phyloP scores from a whole-genome alignment of 2,888 invertebrate genomes.

The Cataglyphis rosenhaueri region DNA sequence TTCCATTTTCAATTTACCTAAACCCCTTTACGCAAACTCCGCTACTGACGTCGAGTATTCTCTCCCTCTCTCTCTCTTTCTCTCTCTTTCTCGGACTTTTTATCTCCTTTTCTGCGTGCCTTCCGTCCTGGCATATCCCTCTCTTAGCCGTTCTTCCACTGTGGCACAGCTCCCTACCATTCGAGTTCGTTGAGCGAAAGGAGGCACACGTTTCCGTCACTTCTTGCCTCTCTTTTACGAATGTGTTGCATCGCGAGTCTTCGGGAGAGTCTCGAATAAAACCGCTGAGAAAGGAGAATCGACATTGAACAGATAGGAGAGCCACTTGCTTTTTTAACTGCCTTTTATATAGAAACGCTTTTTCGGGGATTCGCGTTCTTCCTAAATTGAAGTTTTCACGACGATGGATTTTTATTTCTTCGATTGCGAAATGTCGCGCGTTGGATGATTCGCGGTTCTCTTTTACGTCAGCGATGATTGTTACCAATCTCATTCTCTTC shows the following conservation, averaged over 20 bases:
- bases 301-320: slow-evolving; percentile 19
- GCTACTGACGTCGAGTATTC: slow-evolving; percentile 69
- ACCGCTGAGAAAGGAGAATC: not conserved
- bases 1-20: slow-evolving; percentile 82
- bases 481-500: slow-evolving; percentile 10
- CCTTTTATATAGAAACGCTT: slow-evolving; percentile 56
- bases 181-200: slow-evolving; percentile 40
- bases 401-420: slow-evolving; percentile 26
- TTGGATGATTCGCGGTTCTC: slow-evolving; percentile 68
- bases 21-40: slow-evolving; percentile 77
- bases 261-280: slow-evolving; percentile 28
- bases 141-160: slow-evolving; percentile 46
- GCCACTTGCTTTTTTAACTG: slow-evolving; percentile 60
- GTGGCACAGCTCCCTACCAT: slow-evolving; percentile 48
- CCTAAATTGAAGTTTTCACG: slow-evolving; percentile 21
- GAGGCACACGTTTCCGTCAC: slow-evolving; percentile 44
- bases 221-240: slow-evolving; percentile 47
- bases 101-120: slow-evolving; percentile 43
- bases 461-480: slow-evolving; percentile 14
- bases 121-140: slow-evolving; percentile 23
- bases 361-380: slow-evolving; percentile 54
- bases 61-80: not conserved
- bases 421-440: slow-evolving; percentile 59
- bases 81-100: slow-evolving; percentile 58
- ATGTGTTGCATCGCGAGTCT: slow-evolving; percentile 48